Percentiles rank a stretch among this genome's conserved stretches.
phyloP scores from a whole-genome alignment of 30 jellyfish, hydroid and myxozoan species.

The Clytia hemisphaerica region DNA sequence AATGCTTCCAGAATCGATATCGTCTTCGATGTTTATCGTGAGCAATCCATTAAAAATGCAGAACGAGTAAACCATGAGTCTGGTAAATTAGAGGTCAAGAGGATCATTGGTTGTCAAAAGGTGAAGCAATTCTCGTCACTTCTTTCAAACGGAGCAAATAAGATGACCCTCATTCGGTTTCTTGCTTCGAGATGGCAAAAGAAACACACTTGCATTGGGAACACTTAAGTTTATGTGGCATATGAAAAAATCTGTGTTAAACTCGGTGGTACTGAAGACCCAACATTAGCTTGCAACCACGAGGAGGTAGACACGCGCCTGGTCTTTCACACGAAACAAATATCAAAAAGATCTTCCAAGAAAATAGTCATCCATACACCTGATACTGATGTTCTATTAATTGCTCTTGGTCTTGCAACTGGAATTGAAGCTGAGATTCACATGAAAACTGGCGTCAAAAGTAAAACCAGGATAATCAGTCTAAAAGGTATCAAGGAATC shows the following conservation, averaged over 20 bases:
- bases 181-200: conserved; percentile 15
- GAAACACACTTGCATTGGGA: background rate
- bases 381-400: background rate
- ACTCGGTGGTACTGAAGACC: too few relatives aligned
- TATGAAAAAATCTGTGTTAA: too few relatives aligned
- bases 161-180: conserved; percentile 17
- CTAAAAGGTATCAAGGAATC: conserved; percentile 9
- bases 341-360: background rate
- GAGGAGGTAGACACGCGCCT: conserved; percentile 28
- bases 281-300: too few relatives aligned
- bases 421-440: conserved; percentile 7
- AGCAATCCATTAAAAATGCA: conserved; percentile 36
- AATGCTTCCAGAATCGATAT: conserved; percentile 19
- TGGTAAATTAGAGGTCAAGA: conserved; percentile 2
- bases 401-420: conserved; percentile 9
- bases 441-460: conserved; percentile 17
- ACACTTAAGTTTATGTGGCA: background rate
- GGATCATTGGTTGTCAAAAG: conserved; percentile 1
- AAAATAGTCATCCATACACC: conserved; percentile 23
- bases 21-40: conserved; percentile 26
- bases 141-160: conserved; percentile 5
- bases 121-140: conserved; percentile 27
- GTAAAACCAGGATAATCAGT: conserved; percentile 17
- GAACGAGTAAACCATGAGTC: conserved; percentile 30
- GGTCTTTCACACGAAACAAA: conserved; percentile 14